A percentile compares a stretch with the other conserved stretches of the same genome.
Conservation (phyloP, 2,797 vertebrate genomes). For the Lacerta bilineata region DNA sequence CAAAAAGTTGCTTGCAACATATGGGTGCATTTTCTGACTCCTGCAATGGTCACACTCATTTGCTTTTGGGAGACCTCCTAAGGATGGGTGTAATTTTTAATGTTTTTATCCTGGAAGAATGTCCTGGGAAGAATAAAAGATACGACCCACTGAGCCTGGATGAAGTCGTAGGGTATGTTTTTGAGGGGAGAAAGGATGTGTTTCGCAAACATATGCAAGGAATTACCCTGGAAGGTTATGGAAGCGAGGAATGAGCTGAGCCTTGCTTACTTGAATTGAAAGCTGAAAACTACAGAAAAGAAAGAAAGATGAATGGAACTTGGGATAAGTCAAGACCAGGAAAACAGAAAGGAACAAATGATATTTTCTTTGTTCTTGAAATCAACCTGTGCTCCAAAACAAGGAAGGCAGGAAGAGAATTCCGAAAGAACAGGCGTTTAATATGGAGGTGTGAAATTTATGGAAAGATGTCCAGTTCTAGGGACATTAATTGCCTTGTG, state of each 20-base stretch:
- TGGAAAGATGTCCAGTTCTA: background rate
- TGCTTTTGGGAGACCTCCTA: background rate
- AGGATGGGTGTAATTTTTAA: conserved; percentile 44
- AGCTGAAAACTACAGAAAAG: conserved; percentile 22
- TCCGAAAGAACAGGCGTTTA: background rate
- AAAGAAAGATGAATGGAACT: background rate
- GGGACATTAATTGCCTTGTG: too few relatives aligned
- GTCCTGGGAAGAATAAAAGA: conserved; percentile 27
- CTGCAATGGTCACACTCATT: background rate
- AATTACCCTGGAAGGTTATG: conserved; percentile 44
- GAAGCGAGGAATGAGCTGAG: conserved; percentile 44
- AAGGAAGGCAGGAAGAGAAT: conserved; percentile 7
- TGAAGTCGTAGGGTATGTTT: conserved; percentile 29
- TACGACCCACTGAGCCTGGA: conserved; percentile 11
- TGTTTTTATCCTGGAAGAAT: conserved; percentile 34
- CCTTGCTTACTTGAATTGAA: conserved; percentile 41
- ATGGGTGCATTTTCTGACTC: background rate
- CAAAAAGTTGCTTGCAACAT: background rate
- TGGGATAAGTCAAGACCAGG: conserved; percentile 31
- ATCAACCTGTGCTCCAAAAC: conserved; percentile 28
- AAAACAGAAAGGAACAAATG: conserved; percentile 11
- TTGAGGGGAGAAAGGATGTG: conserved; percentile 13
- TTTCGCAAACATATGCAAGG: conserved; percentile 16
- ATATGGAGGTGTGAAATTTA: background rate
- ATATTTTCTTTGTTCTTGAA: conserved; percentile 16